Evolutionary conservation across 2,888 invertebrate genomes (phyloP), one percentile per base, ranked within the genome.

Genomic region (Xestia rhomboidea): DNA sequence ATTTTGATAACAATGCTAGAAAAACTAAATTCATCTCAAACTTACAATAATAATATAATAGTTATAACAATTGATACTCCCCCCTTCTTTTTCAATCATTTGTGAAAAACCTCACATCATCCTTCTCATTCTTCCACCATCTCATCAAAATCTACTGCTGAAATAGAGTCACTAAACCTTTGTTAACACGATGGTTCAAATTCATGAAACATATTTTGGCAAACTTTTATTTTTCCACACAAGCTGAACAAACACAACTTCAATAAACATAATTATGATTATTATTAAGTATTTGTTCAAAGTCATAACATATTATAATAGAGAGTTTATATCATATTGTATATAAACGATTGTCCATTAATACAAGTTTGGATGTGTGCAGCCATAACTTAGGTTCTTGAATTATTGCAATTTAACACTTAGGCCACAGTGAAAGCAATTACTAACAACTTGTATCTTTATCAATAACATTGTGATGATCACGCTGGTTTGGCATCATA

Each of bases 391-490:
- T 44, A 67, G 62, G 49, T 68, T 71, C 51, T 68, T 60, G 46
- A 62, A 63, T 74, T 71, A 72, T 79, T 68, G 68, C 68, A 64
- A 54, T 81, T 51, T 78, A 76, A 75, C 57, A 79, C 72, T 88
- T 88, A 87, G 87, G 87, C 87, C 87, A 81, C 74, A 57, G 57
- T 76, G 70, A 77, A 77, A 79, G 63, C 64, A 51, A 41, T 62
- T 49, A 41, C 30, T 68, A 62, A 73, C 68, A 69, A 63, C 41
- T 66, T 24, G 10, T 46, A 73, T 66, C 49, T 66, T 71, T 68
- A 76, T 51, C 41, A 73, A 73, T 69, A 74, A 69, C 54, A 81
- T 87, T 85, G 83, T 87, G 89, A 87, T 87, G 89, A 79, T 82
- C 70, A 75, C 72, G 69, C 66, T 76, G 82, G 68, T 77, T 81